Evolutionary conservation across 2,888 invertebrate species (phyloP).

Genomic region (Drosophila kambysellisi): DNA sequence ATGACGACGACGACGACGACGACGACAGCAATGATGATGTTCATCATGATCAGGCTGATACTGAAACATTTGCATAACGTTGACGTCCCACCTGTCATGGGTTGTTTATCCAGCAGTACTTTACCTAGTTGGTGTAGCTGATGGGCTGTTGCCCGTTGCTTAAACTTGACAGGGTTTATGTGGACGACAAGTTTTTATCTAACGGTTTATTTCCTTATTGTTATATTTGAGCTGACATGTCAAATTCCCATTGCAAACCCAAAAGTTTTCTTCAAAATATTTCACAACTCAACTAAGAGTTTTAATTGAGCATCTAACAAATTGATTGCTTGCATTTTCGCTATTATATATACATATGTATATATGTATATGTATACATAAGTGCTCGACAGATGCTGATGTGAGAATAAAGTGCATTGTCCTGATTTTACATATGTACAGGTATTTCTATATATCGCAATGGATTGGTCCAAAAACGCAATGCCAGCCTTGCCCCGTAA

Average conservation of each 20-base stretch:
- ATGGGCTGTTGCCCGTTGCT: not conserved
- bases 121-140: not conserved
- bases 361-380: not conserved
- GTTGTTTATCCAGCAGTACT: not conserved
- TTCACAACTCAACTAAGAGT: not conserved
- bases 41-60: constrained; percentile 3
- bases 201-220: not conserved
- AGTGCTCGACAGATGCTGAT: constrained; percentile 4
- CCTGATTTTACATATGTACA: constrained; percentile 40
- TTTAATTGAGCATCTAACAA: constrained; percentile 6
- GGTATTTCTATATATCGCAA: not conserved
- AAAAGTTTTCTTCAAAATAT: not conserved
- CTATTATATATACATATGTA: constrained; percentile 17
- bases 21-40: constrained; percentile 4
- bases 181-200: not conserved
- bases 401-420: constrained; percentile 39
- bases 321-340: constrained; percentile 4
- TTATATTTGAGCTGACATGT: not conserved
- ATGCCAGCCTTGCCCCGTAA: constrained; percentile 19
- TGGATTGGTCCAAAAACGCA: constrained; percentile 28
- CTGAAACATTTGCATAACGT: constrained; percentile 53
- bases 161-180: not conserved
- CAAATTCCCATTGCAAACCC: not conserved
- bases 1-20: not conserved
- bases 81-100: not conserved